Evolutionary conservation across 2,113 vertebrate species (phyloP).

Genomic region (Pteronura brasiliensis): DNA sequence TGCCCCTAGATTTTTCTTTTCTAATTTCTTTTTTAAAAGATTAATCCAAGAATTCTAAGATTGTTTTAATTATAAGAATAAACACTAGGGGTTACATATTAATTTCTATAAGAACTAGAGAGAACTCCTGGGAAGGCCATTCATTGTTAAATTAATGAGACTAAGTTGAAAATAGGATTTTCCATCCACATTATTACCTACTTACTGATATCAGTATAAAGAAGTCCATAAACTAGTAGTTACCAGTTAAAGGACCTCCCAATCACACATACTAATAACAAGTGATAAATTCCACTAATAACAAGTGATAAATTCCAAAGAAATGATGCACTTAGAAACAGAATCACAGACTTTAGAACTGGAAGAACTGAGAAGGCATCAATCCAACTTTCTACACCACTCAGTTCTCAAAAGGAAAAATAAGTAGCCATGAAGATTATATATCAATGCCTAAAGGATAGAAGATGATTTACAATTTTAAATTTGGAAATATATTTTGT

Average conservation of each 20-base stretch:
- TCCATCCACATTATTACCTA: neutral
- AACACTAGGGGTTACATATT: neutral
- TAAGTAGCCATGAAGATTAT: neutral
- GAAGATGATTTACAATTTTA: neutral
- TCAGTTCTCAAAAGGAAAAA: neutral
- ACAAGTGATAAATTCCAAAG: neutral
- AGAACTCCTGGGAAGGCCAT: neutral
- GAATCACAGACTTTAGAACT: neutral
- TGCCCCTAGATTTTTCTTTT: neutral
- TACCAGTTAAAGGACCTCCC: neutral
- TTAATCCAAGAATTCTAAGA: constrained; percentile 38
- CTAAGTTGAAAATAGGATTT: neutral
- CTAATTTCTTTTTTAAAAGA: constrained; percentile 42
- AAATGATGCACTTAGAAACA: neutral
- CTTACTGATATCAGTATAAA: constrained; percentile 2
- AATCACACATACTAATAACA: neutral
- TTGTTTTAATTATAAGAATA: constrained; percentile 19
- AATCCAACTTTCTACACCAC: neutral
- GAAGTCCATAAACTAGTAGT: neutral
- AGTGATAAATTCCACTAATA: neutral
- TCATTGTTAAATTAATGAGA: constrained; percentile 25
- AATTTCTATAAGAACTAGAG: constrained; percentile 25
- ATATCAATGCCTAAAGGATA: neutral
- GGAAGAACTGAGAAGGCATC: neutral
- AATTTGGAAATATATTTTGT: neutral